Evolutionary conservation across 2,797 vertebrate species (phyloP), one percentile per base, ranked within the genome.

Genomic region (Pempheris klunzingeri): DNA sequence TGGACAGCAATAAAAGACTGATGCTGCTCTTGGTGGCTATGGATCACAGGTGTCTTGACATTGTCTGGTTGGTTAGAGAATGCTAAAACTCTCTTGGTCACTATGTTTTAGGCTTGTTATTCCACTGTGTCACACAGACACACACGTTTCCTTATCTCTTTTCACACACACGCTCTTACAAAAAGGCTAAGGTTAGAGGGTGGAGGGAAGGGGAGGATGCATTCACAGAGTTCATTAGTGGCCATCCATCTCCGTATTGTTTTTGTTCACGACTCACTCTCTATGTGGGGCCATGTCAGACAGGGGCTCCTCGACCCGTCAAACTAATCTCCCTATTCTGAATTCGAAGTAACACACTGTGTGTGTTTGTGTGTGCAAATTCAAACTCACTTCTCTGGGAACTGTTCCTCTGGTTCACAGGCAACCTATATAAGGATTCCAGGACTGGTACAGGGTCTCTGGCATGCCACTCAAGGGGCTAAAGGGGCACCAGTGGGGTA

Each of bases 221-320:
- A 82, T 91, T 88, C 84, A 89, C 82, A 82, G 73, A 89, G 64
- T 88, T 85, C 80, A 90, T 85, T 85, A 83, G 66, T 64, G 71
- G 76, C 62, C 79, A 88, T 91, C 87, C 78, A 87, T 87, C 86
- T 92, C 26, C 65, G 52, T 36, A 74, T 66, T 78, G 71, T 84
- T 89, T 87, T 82, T 83, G 71, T 88, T 69, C 10, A 39, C n/a
- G 22, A 62, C 63, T 86, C 57, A 54, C 60, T 81, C 79, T 89
- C 84, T 85, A 89, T 90, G 81, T 77, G 82, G 62, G 80, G 60
- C 64, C 71, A 68, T 85, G 86, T 82, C 75, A 83, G 74, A 52
- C 58, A 54, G 84, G 69, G 87, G 78, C 87, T 88, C 83, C 79
- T 86, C 15, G 24, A 49, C 73, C 83, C 57, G 46, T 88, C 80